Evolutionary conservation across 2,888 invertebrate species (phyloP), one percentile per base, ranked within the genome.

Genomic region (Chaitophorus viminalis): DNA sequence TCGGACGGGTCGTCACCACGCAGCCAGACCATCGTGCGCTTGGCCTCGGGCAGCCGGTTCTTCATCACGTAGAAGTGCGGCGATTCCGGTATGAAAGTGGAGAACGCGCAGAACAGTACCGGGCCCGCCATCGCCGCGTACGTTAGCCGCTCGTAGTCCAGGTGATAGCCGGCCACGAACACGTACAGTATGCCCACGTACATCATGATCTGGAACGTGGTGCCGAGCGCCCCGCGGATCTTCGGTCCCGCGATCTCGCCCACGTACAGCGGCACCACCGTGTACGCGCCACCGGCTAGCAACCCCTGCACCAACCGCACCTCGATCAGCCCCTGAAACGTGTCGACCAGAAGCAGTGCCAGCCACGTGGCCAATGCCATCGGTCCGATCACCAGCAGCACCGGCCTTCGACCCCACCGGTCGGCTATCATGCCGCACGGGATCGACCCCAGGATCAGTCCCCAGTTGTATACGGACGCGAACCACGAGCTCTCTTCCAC

Each of bases 61-160:
- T 92, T 92, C 90, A 93, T 93, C 60, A 94, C 90, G 74, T 94
- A 91, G 90, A 92, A 94, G 89, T 94, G 94, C 1, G 94, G 94
- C 0, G 94, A 93, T 90, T 94, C 94, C 0, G 94, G 94, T 91
- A 94, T 92, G 93, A 93, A 94, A 9, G 92, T 89, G 90, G 93
- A 93, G 0, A 92, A 92, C 92, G 92, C 60, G 76, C 93, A 92
- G 88, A 93, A 93, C 31, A 92, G 89, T 4, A 93, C 90, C 0
- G 94, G 93, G 52, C 94, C 91, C 0, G 92, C 89, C 1, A 93
- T 89, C 46, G 93, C 91, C 36, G 93, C 91, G 36, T 92, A 91
- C 0, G 91, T 90, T 14, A 92, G 89, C n/a, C 89, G 90, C 0
- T 91, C 89, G 90, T 91, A 94, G 91, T 89, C 92, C 17, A 90